These are phyloP conservation scores for Acanthurus leucopareius DNA, from an alignment of 2,797 vertebrate species.

Conservation along the genomic window DNA sequence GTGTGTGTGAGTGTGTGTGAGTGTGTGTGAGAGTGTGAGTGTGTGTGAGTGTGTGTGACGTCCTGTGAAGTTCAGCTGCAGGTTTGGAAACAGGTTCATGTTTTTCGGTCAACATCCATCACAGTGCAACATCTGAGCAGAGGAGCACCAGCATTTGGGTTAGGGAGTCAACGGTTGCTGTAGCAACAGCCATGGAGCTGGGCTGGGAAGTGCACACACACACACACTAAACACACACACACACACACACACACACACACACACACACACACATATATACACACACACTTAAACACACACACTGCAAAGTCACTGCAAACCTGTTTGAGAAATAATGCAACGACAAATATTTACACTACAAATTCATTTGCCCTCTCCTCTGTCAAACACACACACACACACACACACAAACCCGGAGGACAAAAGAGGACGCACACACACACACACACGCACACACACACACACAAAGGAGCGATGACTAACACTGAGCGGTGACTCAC, in stretches of 20 bases:
- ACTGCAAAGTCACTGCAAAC: conserved; percentile 31
- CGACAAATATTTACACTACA: conserved; percentile 70
- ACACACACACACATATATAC: conserved; percentile 20
- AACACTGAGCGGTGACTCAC: conserved; percentile 17
- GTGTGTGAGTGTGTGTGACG: no score
- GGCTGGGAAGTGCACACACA: not conserved
- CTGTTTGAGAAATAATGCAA: conserved; percentile 55
- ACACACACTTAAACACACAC: conserved; percentile 33
- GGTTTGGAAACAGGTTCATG: no score
- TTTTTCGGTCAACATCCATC: no score
- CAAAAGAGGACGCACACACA: conserved; percentile 5
- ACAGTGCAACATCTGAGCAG: no score
- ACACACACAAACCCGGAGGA: conserved; percentile 19
- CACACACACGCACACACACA: conserved; percentile 31
- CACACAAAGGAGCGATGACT: conserved; percentile 26
- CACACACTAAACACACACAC: conserved; percentile 22
- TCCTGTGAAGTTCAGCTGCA: no score
- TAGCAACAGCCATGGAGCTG: not conserved
- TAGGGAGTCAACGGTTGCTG: not conserved
- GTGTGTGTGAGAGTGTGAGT: no score
- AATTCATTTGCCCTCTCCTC: conserved; percentile 56
- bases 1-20: no score
- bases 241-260: conserved; percentile 15
- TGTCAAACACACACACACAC: conserved; percentile 23
- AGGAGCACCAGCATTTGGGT: not conserved